phyloP scores from a whole-genome alignment of 2,888 invertebrate genomes.

The Ectemnius continuus region DNA sequence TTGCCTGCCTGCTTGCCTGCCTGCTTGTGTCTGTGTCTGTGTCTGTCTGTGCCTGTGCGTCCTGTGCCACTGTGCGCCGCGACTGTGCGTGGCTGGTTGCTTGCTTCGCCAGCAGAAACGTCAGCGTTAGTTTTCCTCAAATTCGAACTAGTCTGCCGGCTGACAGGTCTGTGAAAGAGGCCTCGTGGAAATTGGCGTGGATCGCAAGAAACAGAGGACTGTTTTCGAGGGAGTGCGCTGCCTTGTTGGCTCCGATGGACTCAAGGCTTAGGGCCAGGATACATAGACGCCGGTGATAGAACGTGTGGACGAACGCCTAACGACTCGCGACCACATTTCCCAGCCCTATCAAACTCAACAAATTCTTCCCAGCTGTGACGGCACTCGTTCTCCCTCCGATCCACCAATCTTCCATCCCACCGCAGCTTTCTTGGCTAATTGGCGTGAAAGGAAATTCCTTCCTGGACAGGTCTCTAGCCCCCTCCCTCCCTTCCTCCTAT shows the following conservation, averaged over 20 bases:
- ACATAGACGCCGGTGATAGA: slow-evolving; percentile 49
- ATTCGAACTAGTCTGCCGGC: slow-evolving; percentile 10
- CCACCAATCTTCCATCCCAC: neutral
- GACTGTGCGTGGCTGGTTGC: too few relatives aligned
- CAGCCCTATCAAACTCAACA: neutral
- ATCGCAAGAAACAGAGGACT: slow-evolving; percentile 18
- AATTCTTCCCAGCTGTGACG: neutral
- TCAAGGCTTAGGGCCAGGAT: neutral
- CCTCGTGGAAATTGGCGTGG: slow-evolving; percentile 20
- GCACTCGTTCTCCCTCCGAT: neutral
- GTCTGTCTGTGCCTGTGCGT: slow-evolving; percentile 19
- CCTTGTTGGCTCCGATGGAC: slow-evolving; percentile 28
- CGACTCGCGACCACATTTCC: neutral
- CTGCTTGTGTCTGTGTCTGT: neutral
- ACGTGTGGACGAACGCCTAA: slow-evolving; percentile 34
- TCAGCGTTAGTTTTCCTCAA: slow-evolving; percentile 25
- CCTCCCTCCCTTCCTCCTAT: neutral
- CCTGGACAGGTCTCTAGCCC: neutral
- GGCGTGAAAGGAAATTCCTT: slow-evolving; percentile 11
- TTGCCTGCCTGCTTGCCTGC: slow-evolving; percentile 19
- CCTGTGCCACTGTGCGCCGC: neutral
- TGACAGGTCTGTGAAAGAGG: neutral
- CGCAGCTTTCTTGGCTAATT: neutral
- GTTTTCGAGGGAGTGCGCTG: slow-evolving; percentile 32
- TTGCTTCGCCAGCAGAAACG: slow-evolving; percentile 11